phyloP scores from a whole-genome alignment of 1,140 invertebrate genomes.

The Heliconius melpomene region DNA sequence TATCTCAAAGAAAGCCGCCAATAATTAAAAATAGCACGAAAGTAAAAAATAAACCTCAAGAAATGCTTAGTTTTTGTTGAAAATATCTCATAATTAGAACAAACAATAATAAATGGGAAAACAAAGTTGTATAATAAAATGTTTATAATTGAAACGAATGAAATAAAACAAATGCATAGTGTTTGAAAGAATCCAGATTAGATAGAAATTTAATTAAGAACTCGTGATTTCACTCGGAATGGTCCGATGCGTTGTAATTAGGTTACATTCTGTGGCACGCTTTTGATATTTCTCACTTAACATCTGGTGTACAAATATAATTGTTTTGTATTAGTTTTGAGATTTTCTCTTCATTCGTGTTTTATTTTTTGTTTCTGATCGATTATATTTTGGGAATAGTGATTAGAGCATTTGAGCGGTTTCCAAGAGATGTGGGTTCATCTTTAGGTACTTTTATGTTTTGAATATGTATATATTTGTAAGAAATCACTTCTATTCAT shows the following conservation, averaged over 20 bases:
- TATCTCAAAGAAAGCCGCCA: no score
- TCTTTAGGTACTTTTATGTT: no score
- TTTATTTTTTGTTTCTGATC: neutral
- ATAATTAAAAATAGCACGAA: no score
- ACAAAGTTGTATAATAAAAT: neutral
- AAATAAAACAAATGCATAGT: slow-evolving; percentile 4
- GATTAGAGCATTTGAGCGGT: neutral
- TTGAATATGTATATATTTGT: no score
- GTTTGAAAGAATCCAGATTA: slow-evolving; percentile 17
- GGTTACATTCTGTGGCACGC: slow-evolving; percentile 17
- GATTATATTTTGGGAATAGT: neutral
- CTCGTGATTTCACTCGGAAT: slow-evolving; percentile 18
- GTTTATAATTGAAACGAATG: neutral
- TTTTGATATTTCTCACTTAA: slow-evolving; percentile 13
- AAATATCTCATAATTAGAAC: no score
- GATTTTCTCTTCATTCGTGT: neutral
- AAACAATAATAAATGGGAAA: neutral
- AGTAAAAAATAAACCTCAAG: no score
- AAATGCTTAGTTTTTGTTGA: no score
- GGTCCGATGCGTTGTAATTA: slow-evolving; percentile 28
- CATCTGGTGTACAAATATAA: slow-evolving; percentile 11
- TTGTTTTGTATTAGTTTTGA: neutral
- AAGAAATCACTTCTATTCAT: no score
- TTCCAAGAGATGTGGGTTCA: no score
- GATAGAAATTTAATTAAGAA: slow-evolving; percentile 31